phyloP scores from a whole-genome alignment of 2,113 vertebrate genomes.

The Smithornis capensis region DNA sequence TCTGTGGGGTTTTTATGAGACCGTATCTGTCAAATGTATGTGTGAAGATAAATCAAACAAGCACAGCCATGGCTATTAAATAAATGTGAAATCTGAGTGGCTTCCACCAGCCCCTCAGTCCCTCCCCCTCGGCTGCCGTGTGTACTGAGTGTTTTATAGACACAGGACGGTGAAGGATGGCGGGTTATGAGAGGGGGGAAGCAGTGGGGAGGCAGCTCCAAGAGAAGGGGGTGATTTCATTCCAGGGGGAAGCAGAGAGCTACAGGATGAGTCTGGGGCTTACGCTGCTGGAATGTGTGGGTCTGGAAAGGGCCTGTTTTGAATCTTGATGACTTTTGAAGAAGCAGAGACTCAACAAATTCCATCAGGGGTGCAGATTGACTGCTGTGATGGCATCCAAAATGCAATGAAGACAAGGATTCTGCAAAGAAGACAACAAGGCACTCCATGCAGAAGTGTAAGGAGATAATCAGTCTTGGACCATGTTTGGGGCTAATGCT shows the following conservation, averaged over 20 bases:
- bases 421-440: not conserved
- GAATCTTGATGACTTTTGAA: not conserved
- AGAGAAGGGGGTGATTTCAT: not conserved
- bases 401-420: not conserved
- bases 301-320: not conserved
- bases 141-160: conserved; percentile 35
- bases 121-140: conserved; percentile 8
- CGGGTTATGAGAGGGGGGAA: conserved; percentile 2
- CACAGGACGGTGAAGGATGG: not conserved
- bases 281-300: not conserved
- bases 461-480: not conserved
- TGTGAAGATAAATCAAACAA: conserved; percentile 64
- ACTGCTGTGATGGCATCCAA: not conserved
- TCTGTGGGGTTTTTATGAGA: conserved; percentile 68
- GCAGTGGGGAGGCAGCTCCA: not conserved
- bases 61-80: conserved; percentile 51
- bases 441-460: not conserved
- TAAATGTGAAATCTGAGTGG: conserved; percentile 57
- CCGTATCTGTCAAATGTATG: conserved; percentile 68
- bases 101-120: conserved; percentile 14
- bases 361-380: not conserved
- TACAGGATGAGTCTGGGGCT: not conserved
- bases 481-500: not conserved
- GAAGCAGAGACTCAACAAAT: not conserved
- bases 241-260: not conserved